Evolutionary conservation across 1,140 invertebrate species (phyloP).

Genomic region (Eumeta japonica): DNA sequence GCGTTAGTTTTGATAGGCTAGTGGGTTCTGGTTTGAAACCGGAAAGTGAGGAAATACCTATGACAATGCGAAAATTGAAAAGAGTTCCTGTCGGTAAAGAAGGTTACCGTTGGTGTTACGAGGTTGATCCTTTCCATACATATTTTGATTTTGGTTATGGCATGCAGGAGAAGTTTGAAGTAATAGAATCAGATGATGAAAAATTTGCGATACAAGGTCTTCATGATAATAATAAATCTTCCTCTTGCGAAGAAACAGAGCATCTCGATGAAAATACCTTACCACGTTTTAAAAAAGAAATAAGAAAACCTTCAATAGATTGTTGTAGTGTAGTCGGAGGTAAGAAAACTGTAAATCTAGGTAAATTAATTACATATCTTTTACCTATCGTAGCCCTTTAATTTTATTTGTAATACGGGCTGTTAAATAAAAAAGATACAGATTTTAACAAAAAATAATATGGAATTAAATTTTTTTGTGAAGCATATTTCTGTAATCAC

Average conservation of each 20-base stretch:
- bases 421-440: too few relatives aligned
- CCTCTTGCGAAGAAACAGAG: conserved; percentile 11
- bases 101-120: conserved; percentile 42
- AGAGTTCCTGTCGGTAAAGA: conserved; percentile 35
- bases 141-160: conserved; percentile 41
- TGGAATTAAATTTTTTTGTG: too few relatives aligned
- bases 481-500: too few relatives aligned
- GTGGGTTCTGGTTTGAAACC: too few relatives aligned
- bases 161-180: conserved; percentile 34
- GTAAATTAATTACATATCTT: too few relatives aligned
- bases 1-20: conserved; percentile 31
- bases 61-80: conserved; percentile 35
- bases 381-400: too few relatives aligned
- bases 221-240: conserved; percentile 23
- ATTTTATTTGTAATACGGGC: too few relatives aligned
- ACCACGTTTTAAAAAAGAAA: conserved; percentile 29
- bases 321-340: conserved; percentile 48
- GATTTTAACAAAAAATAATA: too few relatives aligned
- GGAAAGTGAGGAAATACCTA: conserved; percentile 14
- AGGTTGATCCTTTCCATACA: conserved; percentile 40
- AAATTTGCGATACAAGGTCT: conserved; percentile 38
- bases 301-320: conserved; percentile 33
- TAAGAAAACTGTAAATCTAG: conserved; percentile 12
- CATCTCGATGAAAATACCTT: conserved; percentile 14
- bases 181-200: conserved; percentile 21